Conservation (phyloP, 2,888 invertebrate genomes). For the Noctua janthina region DNA sequence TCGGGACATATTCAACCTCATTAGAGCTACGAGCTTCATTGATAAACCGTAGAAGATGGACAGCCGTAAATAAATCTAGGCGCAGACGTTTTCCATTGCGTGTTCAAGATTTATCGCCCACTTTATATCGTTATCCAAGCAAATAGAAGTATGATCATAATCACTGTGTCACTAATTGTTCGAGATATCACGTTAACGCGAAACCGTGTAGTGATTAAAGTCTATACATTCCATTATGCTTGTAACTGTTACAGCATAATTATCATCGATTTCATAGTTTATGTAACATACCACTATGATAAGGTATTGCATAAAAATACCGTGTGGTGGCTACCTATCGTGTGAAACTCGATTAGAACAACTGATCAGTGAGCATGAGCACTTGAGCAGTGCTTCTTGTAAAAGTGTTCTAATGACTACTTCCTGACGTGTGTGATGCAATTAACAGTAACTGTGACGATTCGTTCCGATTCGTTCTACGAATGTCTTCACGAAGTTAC, state of each 20-base stretch:
- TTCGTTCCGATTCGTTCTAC: conserved; percentile 54
- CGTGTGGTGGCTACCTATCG: conserved; percentile 72
- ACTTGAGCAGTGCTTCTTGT: conserved; percentile 54
- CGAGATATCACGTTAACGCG: conserved; percentile 41
- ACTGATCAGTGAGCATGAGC: conserved; percentile 46
- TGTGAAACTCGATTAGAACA: conserved; percentile 73
- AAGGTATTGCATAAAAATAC: conserved; percentile 77
- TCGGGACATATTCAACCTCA: conserved; percentile 17
- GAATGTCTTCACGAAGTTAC: conserved; percentile 43
- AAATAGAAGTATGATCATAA: conserved; percentile 51
- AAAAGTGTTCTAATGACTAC: conserved; percentile 64
- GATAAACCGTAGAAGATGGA: conserved; percentile 9
- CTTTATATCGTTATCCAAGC: conserved; percentile 52
- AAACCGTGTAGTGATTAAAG: conserved; percentile 39
- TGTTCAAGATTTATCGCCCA: conserved; percentile 41
- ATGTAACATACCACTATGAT: conserved; percentile 62
- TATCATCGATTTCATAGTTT: conserved; percentile 68
- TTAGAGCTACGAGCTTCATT: conserved; percentile 29
- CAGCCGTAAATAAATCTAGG: conserved; percentile 27
- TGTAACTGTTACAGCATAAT: conserved; percentile 61
- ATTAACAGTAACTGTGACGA: conserved; percentile 60
- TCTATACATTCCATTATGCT: conserved; percentile 44
- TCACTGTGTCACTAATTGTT: conserved; percentile 60
- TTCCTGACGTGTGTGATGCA: conserved; percentile 73
- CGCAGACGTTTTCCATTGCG: conserved; percentile 41